Evolutionary conservation across 37 sponge, comb jelly and placozoan genomes (phyloP).

Genomic region (Chondrilla cf. caribensis): DNA sequence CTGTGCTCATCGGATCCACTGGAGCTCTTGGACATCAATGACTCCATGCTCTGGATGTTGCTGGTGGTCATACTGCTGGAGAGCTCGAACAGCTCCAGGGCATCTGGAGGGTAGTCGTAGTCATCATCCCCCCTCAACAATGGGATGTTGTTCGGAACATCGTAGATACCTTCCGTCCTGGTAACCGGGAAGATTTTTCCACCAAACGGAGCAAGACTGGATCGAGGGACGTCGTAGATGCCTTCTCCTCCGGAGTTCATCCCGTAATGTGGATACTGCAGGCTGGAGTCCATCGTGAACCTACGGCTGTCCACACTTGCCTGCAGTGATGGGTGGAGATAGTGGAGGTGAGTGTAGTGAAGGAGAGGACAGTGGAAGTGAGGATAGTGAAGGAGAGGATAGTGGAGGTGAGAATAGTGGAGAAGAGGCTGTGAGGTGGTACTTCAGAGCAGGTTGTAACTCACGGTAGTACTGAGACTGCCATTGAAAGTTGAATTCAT

Average conservation of each 20-base stretch:
- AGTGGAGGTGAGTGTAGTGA: not conserved
- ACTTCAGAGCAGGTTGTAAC: too few species aligned
- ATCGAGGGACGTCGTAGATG: slow-evolving; percentile 25
- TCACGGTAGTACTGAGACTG: not conserved
- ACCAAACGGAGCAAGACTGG: not conserved
- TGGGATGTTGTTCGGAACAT: slow-evolving; percentile 40
- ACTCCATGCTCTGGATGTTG: not conserved
- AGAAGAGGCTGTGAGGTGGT: not conserved
- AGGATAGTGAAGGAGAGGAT: not conserved
- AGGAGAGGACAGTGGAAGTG: not conserved
- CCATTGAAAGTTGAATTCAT: not conserved
- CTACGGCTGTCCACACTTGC: not conserved
- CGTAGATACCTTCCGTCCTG: slow-evolving; percentile 71
- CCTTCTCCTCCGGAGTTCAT: not conserved
- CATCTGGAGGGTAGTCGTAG: slow-evolving; percentile 81
- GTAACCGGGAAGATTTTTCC: not conserved
- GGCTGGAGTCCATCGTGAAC: not conserved
- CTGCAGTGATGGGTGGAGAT: not conserved
- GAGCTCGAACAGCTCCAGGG: slow-evolving; percentile 17
- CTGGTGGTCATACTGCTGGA: not conserved
- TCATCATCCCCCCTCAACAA: slow-evolving; percentile 47
- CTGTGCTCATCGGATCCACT: not conserved
- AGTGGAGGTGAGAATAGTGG: too few species aligned
- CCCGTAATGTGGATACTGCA: not conserved
- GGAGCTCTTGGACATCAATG: slow-evolving; percentile 1